A percentile compares a stretch with the other conserved stretches of the same genome.
phyloP scores from a whole-genome alignment of 2,113 vertebrate species.

The Larimichthys crocea region DNA sequence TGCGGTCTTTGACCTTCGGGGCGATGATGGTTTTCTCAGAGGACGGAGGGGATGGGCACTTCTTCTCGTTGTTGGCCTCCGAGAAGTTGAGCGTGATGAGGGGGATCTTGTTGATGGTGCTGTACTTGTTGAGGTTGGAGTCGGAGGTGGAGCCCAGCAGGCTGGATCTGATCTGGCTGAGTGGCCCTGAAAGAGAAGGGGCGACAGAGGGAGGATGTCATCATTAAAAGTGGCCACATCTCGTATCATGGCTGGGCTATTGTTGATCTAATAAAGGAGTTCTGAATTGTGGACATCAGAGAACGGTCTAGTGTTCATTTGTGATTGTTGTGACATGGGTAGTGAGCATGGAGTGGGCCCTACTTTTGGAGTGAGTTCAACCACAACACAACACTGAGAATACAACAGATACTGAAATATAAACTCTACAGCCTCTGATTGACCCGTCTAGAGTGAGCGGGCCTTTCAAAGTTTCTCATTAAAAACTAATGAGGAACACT shows the following conservation, averaged over 20 bases:
- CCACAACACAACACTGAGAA: slow-evolving; percentile 58
- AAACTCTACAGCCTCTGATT: slow-evolving; percentile 37
- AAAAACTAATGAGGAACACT: slow-evolving; percentile 68
- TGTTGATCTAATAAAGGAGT: neutral
- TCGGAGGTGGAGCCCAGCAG: slow-evolving; percentile 97
- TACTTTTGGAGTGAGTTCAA: slow-evolving; percentile 56
- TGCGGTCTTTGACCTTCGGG: slow-evolving; percentile 97
- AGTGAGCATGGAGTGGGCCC: slow-evolving; percentile 52
- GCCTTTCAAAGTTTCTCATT: slow-evolving; percentile 64
- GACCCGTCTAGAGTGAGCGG: slow-evolving; percentile 50
- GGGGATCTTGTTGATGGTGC: slow-evolving; percentile 99
- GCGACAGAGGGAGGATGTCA: slow-evolving; percentile 7
- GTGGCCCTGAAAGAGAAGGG: slow-evolving; percentile 86
- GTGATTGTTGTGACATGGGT: slow-evolving; percentile 42
- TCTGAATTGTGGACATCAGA: slow-evolving; percentile 25
- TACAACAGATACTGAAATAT: slow-evolving; percentile 61
- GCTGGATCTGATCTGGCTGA: slow-evolving; percentile 98
- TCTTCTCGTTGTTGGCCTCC: slow-evolving; percentile 95
- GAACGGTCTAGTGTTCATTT: slow-evolving; percentile 11
- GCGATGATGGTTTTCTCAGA: slow-evolving; percentile 99
- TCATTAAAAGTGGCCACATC: neutral
- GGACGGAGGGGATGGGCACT: slow-evolving; percentile 92
- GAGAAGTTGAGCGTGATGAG: slow-evolving; percentile 99
- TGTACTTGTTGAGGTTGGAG: slow-evolving; percentile 99
- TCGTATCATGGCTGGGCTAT: neutral